Evolutionary conservation across 30 jellyfish, hydroid and myxozoan genomes (phyloP), one percentile per base, ranked within the genome.

Genomic region (Mastigias papua): DNA sequence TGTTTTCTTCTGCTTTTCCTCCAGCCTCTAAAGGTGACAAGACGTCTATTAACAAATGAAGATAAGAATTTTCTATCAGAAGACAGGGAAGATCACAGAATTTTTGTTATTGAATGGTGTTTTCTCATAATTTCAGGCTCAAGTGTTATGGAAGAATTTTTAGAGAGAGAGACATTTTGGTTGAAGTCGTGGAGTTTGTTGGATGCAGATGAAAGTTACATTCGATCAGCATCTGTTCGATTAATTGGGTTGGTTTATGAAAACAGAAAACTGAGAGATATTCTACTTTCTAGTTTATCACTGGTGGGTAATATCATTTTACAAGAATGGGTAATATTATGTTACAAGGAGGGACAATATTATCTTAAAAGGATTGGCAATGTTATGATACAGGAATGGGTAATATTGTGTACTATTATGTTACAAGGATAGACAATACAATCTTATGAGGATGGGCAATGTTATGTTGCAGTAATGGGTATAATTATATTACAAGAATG

Each of bases 181-280:
- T 31, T 28, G 65, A 49, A 76, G 66, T 30, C 92, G 21, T 69
- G 64, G 78, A 37, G 31, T 6, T 73, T 81, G 76, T 77, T 81
- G 35, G 89, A 80, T 62, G 80, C 86, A 0, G 89, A 89, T 23
- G 87, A 89, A 33, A 68, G 97, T 67, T 78, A 89, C 73, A 27
- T 72, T 13, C 33, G 94, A 34, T 86, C 94, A n/a, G 60, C 94
- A 20, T 1, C 88, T 61, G 94, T 85, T 26, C 82, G 82, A 22
- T 34, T 85, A 0, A 46, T 85, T 34, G 78, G 88, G 35, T 27
- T 85, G 28, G 60, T 61, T 69, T 34, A 70, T 20, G 88, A 77
- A 49, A 85, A 73, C 28, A 1, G 21, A 25, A 65, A 28, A 35
- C 37, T 75, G 19, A 61, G 94, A 60, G 57, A 29, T 13, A 57